Evolutionary conservation across 2,113 vertebrate genomes (phyloP), one percentile per base, ranked within the genome.

Genomic region (Nycticryphes semicollaris): DNA sequence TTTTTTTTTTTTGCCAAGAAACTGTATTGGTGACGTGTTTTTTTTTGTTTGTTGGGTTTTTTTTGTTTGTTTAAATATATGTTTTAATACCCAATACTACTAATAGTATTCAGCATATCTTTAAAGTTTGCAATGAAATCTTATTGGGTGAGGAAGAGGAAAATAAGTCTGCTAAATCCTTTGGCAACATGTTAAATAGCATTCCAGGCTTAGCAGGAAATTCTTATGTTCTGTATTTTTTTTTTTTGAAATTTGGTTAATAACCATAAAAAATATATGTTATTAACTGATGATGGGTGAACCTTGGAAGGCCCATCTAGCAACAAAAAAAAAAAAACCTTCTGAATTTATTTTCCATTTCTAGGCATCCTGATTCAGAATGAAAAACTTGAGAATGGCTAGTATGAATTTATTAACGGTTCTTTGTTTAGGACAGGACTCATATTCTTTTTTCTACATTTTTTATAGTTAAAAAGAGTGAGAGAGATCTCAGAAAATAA

Each of bases 1-100:
- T n/a, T n/a, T 20, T 20, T 63, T 74, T 81, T 67, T 89, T 45
- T 48, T 62, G 31, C 17, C 27, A 56, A 5, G 82, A 12, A 78
- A 27, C 43, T 87, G 3, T 22, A 51, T 35, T 20, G 23, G 27
- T 86, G 25, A 50, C 11, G 11, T 63, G 19, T 93, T 92, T 79
- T 7, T 39, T 75, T 16, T 5, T 8, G 4, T 39, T 39, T 39
- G n/a, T n/a, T n/a, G n/a, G 2, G 1, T 3, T n/a, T 37, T 63
- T 63, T 51, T 28, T 19, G 1, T 6, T 5, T 67, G n/a, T 78
- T 48, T 33, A 63, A 50, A 78, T 53, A 21, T 31, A 22, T 76
- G 10, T 69, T 93, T 88, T 74, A 68, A 84, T 87, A 50, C 6
- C 7, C 23, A 74, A 6, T 74, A 6, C 22, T 69, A 85, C 22